Conservation (phyloP, 2,113 vertebrate genomes). For the Pantherophis guttatus region DNA sequence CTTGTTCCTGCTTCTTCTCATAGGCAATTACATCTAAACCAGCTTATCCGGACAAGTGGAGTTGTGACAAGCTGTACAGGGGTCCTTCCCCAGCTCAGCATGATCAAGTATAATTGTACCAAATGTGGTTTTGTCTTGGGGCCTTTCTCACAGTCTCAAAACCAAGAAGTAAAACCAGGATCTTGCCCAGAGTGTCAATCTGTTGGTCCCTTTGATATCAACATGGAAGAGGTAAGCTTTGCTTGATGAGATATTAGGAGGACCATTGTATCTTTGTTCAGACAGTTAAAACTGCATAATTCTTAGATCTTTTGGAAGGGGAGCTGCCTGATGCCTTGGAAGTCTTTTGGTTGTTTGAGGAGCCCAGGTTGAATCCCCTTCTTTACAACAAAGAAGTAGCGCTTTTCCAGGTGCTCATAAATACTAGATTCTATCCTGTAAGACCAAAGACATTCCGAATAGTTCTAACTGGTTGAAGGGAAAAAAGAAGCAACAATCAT, state of each 20-base stretch:
- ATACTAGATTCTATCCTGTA: background rate
- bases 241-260: background rate
- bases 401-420: background rate
- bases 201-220: conserved; percentile 92
- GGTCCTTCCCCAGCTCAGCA: conserved; percentile 93
- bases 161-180: conserved; percentile 96
- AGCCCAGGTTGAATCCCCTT: background rate
- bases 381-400: background rate
- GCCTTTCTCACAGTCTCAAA: conserved; percentile 95
- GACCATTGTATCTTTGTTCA: background rate
- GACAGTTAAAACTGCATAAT: background rate
- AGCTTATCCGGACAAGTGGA: conserved; percentile 94
- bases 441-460: background rate
- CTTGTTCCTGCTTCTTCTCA: background rate
- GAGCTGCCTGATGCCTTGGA: background rate
- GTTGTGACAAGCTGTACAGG: conserved; percentile 95
- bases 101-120: conserved; percentile 98
- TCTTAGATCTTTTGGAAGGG: background rate
- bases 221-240: conserved; percentile 93
- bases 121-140: conserved; percentile 94
- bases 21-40: conserved; percentile 96
- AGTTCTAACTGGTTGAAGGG: background rate
- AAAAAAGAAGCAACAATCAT: background rate
- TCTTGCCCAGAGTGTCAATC: conserved; percentile 97
- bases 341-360: background rate